Percentiles rank a stretch among this genome's conserved stretches.
Evolutionary conservation across 2,113 vertebrate genomes (phyloP).

Genomic region (Phoxinus phoxinus): DNA sequence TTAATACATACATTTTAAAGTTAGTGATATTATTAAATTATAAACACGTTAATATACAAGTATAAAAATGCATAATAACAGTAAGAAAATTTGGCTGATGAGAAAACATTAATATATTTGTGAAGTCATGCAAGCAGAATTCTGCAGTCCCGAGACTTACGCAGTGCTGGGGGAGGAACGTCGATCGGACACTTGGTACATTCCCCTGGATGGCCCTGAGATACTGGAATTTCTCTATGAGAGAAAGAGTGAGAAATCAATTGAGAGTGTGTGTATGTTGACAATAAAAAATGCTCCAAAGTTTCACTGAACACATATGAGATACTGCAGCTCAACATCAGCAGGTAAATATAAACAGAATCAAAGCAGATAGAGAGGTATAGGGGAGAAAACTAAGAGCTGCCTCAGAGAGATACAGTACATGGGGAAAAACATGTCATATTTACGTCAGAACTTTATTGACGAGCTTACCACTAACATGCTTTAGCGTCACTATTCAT

Average conservation of each 20-base stretch:
- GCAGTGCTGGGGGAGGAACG: slow-evolving; percentile 79
- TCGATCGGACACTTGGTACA: slow-evolving; percentile 80
- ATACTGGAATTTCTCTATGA: slow-evolving; percentile 78
- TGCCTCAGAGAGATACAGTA: not conserved
- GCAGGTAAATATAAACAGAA: not conserved
- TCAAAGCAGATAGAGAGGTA: not conserved
- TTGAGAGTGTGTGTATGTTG: slow-evolving; percentile 21
- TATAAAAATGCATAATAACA: not conserved
- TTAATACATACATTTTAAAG: no score
- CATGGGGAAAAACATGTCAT: not conserved
- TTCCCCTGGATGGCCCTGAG: slow-evolving; percentile 77
- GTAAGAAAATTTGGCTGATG: not conserved
- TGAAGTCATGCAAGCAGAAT: not conserved
- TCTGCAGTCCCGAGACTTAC: slow-evolving; percentile 62
- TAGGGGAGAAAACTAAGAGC: not conserved
- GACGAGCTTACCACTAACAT: not conserved
- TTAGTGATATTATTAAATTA: not conserved
- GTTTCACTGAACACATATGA: not conserved
- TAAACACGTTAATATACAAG: not conserved
- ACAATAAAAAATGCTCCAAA: not conserved
- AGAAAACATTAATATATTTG: not conserved
- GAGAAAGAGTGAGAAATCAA: not conserved
- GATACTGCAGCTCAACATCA: not conserved
- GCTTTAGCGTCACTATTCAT: not conserved
- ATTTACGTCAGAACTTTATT: not conserved